Evolutionary conservation across 2,113 vertebrate genomes (phyloP).

Genomic region (Bombycilla garrulus): DNA sequence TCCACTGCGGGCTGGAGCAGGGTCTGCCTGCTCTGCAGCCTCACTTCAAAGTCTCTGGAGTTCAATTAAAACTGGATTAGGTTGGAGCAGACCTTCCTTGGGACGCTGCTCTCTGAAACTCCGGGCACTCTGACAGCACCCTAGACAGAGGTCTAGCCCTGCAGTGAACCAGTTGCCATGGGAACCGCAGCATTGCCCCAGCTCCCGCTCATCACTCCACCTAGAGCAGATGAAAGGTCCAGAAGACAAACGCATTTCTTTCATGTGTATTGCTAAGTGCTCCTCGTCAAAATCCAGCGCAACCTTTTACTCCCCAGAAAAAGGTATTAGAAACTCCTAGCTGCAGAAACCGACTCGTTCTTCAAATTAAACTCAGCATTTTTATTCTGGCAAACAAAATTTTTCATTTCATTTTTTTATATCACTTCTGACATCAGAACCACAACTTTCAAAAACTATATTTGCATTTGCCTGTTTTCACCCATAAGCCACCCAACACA

Average conservation of each 20-base stretch:
- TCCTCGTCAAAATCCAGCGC: neutral
- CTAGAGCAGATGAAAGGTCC: conserved; percentile 56
- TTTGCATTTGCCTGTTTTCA: neutral
- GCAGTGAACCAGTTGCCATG: conserved; percentile 76
- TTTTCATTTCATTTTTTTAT: neutral
- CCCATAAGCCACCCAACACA: neutral
- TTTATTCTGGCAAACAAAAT: neutral
- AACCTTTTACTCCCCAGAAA: neutral
- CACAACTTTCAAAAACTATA: neutral
- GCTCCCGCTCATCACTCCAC: conserved; percentile 58
- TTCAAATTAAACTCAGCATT: neutral
- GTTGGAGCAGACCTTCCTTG: conserved; percentile 74
- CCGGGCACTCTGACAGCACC: conserved; percentile 77
- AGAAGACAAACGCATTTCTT: conserved; percentile 16
- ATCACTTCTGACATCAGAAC: neutral
- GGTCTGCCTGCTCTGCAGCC: conserved; percentile 79
- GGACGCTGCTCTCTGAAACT: conserved; percentile 73
- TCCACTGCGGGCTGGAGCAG: conserved; percentile 66
- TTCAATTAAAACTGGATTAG: conserved; percentile 99
- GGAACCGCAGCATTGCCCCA: conserved; percentile 71
- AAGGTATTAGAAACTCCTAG: neutral
- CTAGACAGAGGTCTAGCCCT: conserved; percentile 76
- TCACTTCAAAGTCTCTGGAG: conserved; percentile 98
- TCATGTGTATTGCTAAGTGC: neutral
- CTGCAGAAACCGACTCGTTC: rapidly evolving